A percentile compares a stretch with the other conserved stretches of the same genome.
phyloP scores from a whole-genome alignment of 2,888 invertebrate genomes.

The Standfussiana lucernea region DNA sequence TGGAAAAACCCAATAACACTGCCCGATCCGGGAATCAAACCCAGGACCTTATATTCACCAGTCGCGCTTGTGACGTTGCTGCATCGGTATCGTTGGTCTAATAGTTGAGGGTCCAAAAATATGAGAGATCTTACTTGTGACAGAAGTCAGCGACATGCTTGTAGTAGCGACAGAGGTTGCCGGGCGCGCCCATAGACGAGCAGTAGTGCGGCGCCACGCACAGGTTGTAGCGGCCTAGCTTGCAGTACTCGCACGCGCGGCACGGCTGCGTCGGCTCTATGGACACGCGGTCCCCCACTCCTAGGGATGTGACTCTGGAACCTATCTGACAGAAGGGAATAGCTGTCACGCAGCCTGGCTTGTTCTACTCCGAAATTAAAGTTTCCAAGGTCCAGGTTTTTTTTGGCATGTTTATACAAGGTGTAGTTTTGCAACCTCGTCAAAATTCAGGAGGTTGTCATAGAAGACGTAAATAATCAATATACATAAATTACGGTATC shows the following conservation, averaged over 20 bases:
- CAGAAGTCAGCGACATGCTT: slow-evolving; percentile 97
- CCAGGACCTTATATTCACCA: background rate
- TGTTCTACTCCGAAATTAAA: background rate
- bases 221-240: slow-evolving; percentile 96
- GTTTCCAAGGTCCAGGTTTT: background rate
- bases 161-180: slow-evolving; percentile 96
- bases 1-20: too few relatives aligned
- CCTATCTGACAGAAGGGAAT: slow-evolving; percentile 76
- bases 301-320: slow-evolving; percentile 91
- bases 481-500: too few relatives aligned
- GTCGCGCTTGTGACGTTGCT: background rate
- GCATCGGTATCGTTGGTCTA: too few relatives aligned
- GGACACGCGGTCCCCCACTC: slow-evolving; percentile 96
- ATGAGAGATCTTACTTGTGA: slow-evolving; percentile 90
- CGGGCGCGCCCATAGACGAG: slow-evolving; percentile 96
- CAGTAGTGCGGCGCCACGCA: slow-evolving; percentile 96
- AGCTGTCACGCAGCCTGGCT: background rate
- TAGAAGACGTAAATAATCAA: too few relatives aligned
- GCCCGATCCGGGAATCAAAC: background rate
- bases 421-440: too few relatives aligned
- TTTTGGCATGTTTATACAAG: background rate
- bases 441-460: too few relatives aligned
- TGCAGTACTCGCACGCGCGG: slow-evolving; percentile 95
- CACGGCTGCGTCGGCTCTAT: slow-evolving; percentile 98
- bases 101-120: too few relatives aligned